Evolutionary conservation across 1,140 invertebrate genomes (phyloP).

Genomic region (Cherax destructor): DNA sequence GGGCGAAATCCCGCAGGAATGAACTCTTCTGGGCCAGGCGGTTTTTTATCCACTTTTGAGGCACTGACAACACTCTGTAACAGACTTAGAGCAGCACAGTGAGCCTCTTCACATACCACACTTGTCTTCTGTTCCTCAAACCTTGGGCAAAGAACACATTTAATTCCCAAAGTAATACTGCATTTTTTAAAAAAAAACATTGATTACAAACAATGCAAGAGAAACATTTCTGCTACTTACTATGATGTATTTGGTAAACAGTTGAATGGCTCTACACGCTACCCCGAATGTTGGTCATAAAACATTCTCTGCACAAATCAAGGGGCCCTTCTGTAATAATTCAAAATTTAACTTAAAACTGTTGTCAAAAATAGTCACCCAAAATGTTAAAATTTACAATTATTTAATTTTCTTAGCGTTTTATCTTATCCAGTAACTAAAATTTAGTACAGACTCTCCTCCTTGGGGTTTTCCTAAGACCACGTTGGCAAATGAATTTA

Average conservation of each 20-base stretch:
- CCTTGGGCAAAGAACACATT: conserved; percentile 10
- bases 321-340: conserved; percentile 73
- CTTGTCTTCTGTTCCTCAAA: conserved; percentile 72
- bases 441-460: no score
- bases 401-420: no score
- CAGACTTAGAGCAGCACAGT: conserved; percentile 58
- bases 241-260: conserved; percentile 76
- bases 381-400: no score
- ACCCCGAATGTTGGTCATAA: conserved; percentile 75
- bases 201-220: no score
- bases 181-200: no score
- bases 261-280: conserved; percentile 75
- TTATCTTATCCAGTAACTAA: no score
- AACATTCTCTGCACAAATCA: conserved; percentile 75
- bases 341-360: not conserved
- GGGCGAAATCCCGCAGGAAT: conserved; percentile 48
- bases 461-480: no score
- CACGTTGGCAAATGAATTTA: no score
- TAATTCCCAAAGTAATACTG: no score
- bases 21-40: conserved; percentile 12
- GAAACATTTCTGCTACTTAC: conserved; percentile 74
- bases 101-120: conserved; percentile 55
- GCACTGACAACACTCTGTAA: conserved; percentile 59
- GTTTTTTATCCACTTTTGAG: conserved; percentile 9
- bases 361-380: no score